Evolutionary conservation across 1,140 invertebrate genomes (phyloP).

Genomic region (Drosophila kikkawai): DNA sequence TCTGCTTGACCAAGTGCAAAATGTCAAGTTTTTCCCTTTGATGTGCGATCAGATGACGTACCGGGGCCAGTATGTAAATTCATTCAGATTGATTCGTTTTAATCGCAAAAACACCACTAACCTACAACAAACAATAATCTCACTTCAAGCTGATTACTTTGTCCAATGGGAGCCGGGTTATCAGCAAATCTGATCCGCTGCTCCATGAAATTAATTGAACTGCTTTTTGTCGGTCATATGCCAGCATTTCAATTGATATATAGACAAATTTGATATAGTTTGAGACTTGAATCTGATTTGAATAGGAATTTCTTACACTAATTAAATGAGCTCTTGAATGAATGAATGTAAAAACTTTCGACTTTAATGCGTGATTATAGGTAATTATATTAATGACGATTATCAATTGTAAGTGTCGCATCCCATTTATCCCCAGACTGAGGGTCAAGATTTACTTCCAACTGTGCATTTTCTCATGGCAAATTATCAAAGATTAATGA

Average conservation of each 20-base stretch:
- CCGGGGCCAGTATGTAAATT: conserved; percentile 43
- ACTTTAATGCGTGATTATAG: not conserved
- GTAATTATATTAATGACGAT: not conserved
- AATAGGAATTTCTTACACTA: not conserved
- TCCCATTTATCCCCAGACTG: not conserved
- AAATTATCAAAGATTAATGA: conserved; percentile 82
- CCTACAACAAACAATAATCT: conserved; percentile 33
- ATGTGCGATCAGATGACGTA: conserved; percentile 58
- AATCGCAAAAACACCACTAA: conserved; percentile 73
- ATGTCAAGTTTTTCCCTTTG: conserved; percentile 77
- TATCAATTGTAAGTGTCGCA: not conserved
- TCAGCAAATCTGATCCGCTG: conserved; percentile 1
- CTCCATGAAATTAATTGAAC: conserved; percentile 31
- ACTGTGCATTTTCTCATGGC: conserved; percentile 75
- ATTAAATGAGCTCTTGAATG: not conserved
- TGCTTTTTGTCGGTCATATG: conserved; percentile 20
- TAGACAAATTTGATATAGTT: not conserved
- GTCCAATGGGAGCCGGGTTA: conserved; percentile 22
- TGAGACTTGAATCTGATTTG: not conserved
- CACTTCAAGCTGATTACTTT: conserved; percentile 45
- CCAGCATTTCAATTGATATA: conserved; percentile 8
- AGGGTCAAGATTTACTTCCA: conserved; percentile 30
- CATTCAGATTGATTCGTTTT: conserved; percentile 54
- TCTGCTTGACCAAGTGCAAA: conserved; percentile 80
- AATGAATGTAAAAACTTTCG: no score